phyloP scores from a whole-genome alignment of 2,797 vertebrate genomes.

The Amblyraja radiata region DNA sequence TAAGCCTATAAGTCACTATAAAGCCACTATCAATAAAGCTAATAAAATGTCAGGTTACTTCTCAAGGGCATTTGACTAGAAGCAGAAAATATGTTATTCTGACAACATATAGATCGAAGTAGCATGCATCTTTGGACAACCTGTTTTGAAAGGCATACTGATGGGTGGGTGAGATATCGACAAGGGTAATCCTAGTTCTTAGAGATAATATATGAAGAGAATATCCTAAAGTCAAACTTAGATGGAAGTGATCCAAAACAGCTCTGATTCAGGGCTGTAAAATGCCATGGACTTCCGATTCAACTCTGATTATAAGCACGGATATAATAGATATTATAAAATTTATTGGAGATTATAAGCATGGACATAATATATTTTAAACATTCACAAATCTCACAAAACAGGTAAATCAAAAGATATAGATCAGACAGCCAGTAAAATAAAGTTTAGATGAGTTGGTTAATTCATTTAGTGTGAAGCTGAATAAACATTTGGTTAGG shows the following conservation, averaged over 20 bases:
- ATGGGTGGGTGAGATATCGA: not conserved
- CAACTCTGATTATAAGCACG: too few relatives aligned
- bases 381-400: not conserved
- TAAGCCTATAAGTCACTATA: not conserved
- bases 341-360: not conserved
- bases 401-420: not conserved
- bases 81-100: not conserved
- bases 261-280: not conserved
- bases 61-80: conserved; percentile 27
- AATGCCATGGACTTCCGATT: not conserved
- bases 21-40: conserved; percentile 25
- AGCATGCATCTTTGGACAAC: not conserved
- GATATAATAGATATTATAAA: too few relatives aligned
- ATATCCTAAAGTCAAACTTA: not conserved
- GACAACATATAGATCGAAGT: not conserved
- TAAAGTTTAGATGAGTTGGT: not conserved
- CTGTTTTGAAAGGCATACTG: not conserved
- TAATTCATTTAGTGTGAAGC: not conserved
- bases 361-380: not conserved
- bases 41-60: conserved; percentile 23
- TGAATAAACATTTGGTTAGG: not conserved
- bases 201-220: not conserved
- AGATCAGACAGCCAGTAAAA: not conserved
- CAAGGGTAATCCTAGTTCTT: not conserved
- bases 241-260: not conserved